These are phyloP conservation scores for Daubentonia madagascariensis DNA, from an alignment of 2,113 vertebrate species.

Conservation along the genomic window DNA sequence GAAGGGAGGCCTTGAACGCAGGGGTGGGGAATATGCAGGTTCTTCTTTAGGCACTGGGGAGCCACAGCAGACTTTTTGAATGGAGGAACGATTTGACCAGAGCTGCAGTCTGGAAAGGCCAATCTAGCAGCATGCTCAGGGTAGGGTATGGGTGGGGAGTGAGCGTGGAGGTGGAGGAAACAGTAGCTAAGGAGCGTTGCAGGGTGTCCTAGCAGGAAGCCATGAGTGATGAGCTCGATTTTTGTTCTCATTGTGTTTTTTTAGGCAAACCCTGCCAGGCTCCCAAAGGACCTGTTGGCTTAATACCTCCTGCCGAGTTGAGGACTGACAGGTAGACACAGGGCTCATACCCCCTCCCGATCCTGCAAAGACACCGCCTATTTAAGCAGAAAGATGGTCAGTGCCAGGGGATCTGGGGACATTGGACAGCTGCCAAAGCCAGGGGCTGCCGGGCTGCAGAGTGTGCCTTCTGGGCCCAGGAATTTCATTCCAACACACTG, in stretches of 20 bases:
- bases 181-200: background rate
- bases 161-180: background rate
- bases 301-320: background rate
- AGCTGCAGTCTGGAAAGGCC: background rate
- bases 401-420: background rate
- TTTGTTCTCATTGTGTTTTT: background rate
- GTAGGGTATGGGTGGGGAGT: accelerated
- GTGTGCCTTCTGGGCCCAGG: background rate
- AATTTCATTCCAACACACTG: background rate
- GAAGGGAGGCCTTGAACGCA: background rate
- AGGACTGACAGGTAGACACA: background rate
- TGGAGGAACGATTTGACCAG: background rate
- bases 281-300: background rate
- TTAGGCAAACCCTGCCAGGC: background rate
- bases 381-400: background rate
- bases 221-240: accelerated
- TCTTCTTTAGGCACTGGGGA: background rate
- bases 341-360: accelerated
- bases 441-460: background rate
- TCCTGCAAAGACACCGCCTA: background rate
- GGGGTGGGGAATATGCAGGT: background rate
- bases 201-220: background rate
- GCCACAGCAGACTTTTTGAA: background rate
- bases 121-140: too few relatives aligned
- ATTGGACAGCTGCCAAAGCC: background rate